Evolutionary conservation across 2,113 vertebrate genomes (phyloP), one percentile per base, ranked within the genome.

Genomic region (Thryonomys swinderianus): DNA sequence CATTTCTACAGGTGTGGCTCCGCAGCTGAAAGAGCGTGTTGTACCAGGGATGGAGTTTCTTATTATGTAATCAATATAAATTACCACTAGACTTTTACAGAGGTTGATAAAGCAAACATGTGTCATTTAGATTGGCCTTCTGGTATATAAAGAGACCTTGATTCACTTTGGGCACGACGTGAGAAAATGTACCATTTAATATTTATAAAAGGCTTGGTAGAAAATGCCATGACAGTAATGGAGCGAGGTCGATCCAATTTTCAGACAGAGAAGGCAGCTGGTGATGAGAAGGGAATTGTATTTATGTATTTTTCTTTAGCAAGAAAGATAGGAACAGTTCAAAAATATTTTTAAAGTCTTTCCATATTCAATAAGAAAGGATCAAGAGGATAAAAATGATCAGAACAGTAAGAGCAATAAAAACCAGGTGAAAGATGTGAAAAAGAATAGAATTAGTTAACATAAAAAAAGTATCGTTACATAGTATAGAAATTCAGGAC

Each of bases 41-140:
- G 96, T 97, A 88, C 95, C 59, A 71, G 76, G 89, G 89, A 95
- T 96, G 94, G 90, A 96, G 96, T 97, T 97, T 96, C 96, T 98
- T 93, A 95, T 97, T 98, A 96, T 97, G 95, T 96, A 98, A 98
- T 97, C 97, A 96, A 94, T 96, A 97, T 98, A 97, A 98, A 97
- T 98, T 96, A 97, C 97, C 96, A 48, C 95, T 91, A 42, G 91
- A 94, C 94, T 96, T 95, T 98, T 95, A 97, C 93, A 96, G 95
- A 97, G 96, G 89, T 96, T 96, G 97, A 94, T 97, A 98, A 97
- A 98, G 97, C 95, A 98, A 97, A 97, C 91, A 96, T 80, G 61
- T 95, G 93, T 95, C 96, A 94, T 93, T 97, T n/a, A 61, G 84
- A 67, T 73, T 93, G 93, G 95, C 89, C 91, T 92, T 51, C 94